A percentile compares a stretch with the other conserved stretches of the same genome.
Conservation (phyloP, 2,797 vertebrate species). For the Stomatorhinus walkeri region DNA sequence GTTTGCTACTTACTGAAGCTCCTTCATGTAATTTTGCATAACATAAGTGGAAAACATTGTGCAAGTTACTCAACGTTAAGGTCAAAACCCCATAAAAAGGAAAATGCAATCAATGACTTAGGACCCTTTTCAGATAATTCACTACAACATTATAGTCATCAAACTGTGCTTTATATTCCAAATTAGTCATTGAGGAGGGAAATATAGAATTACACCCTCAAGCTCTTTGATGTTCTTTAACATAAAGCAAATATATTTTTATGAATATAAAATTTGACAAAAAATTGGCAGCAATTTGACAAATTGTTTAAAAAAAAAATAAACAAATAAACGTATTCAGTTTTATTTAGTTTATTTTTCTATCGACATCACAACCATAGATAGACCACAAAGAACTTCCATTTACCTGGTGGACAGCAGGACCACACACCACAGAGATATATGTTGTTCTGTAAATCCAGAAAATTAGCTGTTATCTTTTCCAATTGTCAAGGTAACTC, state of each 20-base stretch:
- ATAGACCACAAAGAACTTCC: background rate
- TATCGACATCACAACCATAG: background rate
- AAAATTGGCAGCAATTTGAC: too few relatives aligned
- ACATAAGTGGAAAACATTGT: background rate
- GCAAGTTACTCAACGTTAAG: background rate
- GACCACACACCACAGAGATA: background rate
- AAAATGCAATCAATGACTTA: background rate
- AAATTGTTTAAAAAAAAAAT: background rate
- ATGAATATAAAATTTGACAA: background rate
- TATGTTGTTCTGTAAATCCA: background rate
- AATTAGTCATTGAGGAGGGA: background rate
- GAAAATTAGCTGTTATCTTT: slow-evolving; percentile 9
- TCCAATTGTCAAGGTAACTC: background rate
- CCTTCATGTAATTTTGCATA: background rate
- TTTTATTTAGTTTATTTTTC: background rate
- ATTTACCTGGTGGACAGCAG: background rate
- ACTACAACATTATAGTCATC: background rate
- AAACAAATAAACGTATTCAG: background rate
- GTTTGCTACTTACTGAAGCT: background rate
- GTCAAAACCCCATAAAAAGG: background rate
- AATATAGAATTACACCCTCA: background rate
- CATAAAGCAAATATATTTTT: background rate
- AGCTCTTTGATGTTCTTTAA: background rate
- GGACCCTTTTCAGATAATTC: background rate
- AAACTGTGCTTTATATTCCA: background rate